Evolutionary conservation across 35 echinoderm and acorn worm genomes (phyloP), one percentile per base, ranked within the genome.

Genomic region (Apostichopus japonicus): DNA sequence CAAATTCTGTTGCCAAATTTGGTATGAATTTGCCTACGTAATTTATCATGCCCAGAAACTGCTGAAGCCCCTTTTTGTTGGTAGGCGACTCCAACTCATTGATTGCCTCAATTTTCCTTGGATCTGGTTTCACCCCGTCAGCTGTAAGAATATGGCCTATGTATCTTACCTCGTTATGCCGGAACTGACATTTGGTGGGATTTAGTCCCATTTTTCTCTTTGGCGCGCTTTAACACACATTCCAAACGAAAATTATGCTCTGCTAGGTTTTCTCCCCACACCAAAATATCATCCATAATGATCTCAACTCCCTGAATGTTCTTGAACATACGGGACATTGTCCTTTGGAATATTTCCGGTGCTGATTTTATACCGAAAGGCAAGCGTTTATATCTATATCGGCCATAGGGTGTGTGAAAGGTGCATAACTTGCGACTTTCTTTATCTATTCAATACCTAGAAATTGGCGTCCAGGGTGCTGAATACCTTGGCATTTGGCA

Each of bases 361-460:
- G 93, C 89, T 57, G 52, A 78, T 53, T 14, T 19, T 78, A 95
- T 72, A 6, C 94, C 87, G 56, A 94, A 96, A 24, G 93, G 93
- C 25, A 96, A 55, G 52, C 95, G 80, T 13, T 63, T 27, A 55
- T 94, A 96, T 77, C 23, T 78, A 55, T 79, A 96, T 24, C 95
- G 77, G 4, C 95, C 95, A 92, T 92, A 96, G 6, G 95, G 83
- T 10, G 93, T 94, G 17, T 77, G 91, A 62, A 96, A 96, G 55
- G 93, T 92, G 21, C 63, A 86, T 1, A 94, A 76, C 10, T 86
- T n/a, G 23, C 62, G 55, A 53, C 77, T 86, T 78, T 87, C 27
- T 23, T 86, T 27, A 87, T 96, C 95, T 70, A 96, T 24, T 55
- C 95, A 96, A 79, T 79, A 96, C 53, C 95, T 92, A 25, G 77